Evolutionary conservation across 2,113 vertebrate species (phyloP).

Genomic region (Dinomys branickii): DNA sequence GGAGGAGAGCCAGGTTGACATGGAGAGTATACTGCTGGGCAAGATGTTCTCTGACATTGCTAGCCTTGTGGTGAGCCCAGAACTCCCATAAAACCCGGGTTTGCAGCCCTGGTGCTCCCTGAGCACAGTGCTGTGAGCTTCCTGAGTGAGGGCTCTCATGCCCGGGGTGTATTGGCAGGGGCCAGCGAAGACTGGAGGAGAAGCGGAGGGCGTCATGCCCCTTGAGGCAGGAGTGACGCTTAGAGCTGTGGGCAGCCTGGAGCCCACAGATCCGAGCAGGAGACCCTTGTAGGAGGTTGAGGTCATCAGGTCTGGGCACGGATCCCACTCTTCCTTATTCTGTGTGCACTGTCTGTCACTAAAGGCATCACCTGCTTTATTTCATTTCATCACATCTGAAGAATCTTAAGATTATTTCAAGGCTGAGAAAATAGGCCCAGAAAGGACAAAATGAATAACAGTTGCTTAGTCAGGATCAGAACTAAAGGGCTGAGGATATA

Average conservation of each 20-base stretch:
- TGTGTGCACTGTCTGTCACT: background rate
- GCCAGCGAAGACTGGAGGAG: background rate
- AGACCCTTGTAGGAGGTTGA: background rate
- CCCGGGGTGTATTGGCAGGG: background rate
- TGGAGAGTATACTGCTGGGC: background rate
- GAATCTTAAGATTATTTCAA: background rate
- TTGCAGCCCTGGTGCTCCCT: too few species aligned
- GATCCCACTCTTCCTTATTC: background rate
- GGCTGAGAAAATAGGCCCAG: background rate
- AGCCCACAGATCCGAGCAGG: background rate
- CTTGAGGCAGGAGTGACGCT: too few species aligned
- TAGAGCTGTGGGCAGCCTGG: background rate
- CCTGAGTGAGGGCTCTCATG: background rate
- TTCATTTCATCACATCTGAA: background rate
- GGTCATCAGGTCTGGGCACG: background rate
- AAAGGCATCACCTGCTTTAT: background rate
- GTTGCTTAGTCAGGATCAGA: background rate
- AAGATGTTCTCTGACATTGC: background rate
- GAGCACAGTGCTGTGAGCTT: background rate
- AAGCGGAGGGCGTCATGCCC: background rate
- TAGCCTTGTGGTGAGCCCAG: background rate
- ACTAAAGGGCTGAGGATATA: background rate
- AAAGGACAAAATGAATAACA: background rate
- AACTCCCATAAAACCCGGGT: background rate
- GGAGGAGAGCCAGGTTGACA: background rate